These are phyloP conservation scores for Lasioglossum zephyrum DNA, from an alignment of 2,888 invertebrate genomes.

Conservation along the genomic window DNA sequence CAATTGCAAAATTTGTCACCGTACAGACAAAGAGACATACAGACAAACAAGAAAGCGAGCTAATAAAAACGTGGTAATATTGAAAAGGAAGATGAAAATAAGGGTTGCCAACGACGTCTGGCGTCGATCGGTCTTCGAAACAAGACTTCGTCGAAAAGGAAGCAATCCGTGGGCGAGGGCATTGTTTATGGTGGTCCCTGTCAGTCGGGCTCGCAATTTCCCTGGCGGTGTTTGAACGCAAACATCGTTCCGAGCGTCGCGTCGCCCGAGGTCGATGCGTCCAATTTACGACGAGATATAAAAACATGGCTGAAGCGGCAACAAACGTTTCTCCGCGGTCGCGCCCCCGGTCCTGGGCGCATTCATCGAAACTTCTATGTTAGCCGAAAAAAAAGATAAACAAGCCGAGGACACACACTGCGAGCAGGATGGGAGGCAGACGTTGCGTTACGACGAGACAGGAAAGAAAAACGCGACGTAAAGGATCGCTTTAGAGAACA, in stretches of 20 bases:
- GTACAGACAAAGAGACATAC: too few species aligned
- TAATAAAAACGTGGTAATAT: too few species aligned
- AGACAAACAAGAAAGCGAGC: too few species aligned
- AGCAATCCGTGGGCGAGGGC: neutral
- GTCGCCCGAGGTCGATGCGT: slow-evolving; percentile 16
- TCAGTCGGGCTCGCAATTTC: neutral
- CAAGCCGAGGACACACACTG: neutral
- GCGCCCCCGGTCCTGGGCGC: neutral
- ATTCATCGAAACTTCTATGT: slow-evolving; percentile 44
- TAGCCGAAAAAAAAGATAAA: neutral
- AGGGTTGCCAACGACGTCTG: neutral
- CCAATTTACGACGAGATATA: slow-evolving; percentile 31
- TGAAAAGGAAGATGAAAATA: neutral
- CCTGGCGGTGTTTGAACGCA: neutral
- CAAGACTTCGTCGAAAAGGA: neutral
- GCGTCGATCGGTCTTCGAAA: neutral
- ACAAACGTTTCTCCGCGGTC: slow-evolving; percentile 18
- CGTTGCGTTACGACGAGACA: neutral
- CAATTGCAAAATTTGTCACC: too few species aligned
- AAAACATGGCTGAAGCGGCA: slow-evolving; percentile 20
- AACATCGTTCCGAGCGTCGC: neutral
- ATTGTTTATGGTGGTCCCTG: neutral
- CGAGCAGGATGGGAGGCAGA: neutral
- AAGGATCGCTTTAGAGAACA: neutral
- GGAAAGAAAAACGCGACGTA: neutral